Base-by-base conservation (phyloP, 2,113 vertebrate species). In the Menura novaehollandiae region DNA sequence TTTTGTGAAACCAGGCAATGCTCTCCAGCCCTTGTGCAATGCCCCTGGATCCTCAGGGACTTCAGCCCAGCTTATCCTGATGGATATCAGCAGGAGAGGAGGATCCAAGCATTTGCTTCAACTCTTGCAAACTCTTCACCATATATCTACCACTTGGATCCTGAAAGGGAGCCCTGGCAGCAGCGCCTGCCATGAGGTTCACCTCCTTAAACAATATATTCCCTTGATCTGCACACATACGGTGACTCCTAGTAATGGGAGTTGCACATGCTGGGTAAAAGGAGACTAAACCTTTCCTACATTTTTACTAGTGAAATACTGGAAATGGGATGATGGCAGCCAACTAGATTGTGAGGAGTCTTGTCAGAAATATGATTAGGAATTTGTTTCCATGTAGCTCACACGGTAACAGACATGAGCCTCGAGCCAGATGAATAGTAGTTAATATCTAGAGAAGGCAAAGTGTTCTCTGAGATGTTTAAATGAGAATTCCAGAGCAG, bases 401-500 rank as follows among this genome's bases (percentile, higher is more conserved):
- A 95, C 85, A 88, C 13, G 1, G 81, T 84, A 93, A 93, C 82
- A 97, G 96, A 81, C 86, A 77, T 33, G 49, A 80, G 75, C 76
- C 77, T 87, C 56, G 37, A 97, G 85, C 71, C 90, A 96, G 91
- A 89, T 1, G 20, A 92, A 41, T 86, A 86, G 92, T 74, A 95
- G 88, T 89, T 82, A 95, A 94, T 95, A 97, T 94, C 63, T 93
- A 92, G 88, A 93, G 92, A 93, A 89, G 92, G 80, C 71, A 86
- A 90, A 95, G 91, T 74, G 93, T 83, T 91, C 66, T 91, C 89
- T 52, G 47, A 89, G 96, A 71, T 67, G 76, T 81, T 88, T 94
- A 97, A 97, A 97, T 94, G 96, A 98, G 77, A 97, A 97, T 96
- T 97, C 93, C 96, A 98, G 96, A 97, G 92, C 46, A 72, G 64